Base-by-base conservation (phyloP, 1,140 invertebrate genomes). In the Dendrolimus kikuchii region DNA sequence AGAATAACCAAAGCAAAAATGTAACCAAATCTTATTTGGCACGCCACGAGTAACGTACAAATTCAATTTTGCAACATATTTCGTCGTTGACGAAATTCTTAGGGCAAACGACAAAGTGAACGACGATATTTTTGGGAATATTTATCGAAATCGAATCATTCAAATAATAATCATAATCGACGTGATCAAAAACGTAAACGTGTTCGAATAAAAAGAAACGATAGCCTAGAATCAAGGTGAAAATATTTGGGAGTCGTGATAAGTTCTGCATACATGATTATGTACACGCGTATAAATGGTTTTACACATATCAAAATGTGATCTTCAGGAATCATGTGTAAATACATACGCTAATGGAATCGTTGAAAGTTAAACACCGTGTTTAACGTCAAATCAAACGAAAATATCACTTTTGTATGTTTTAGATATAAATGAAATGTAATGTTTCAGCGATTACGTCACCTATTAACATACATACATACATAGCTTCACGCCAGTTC, bases 301-400 rank as follows among this genome's bases (percentile, higher is more conserved):
- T 23, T 46, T 36, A 5, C 36, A 45, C 36, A 46, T 46, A 36
- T 46, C 45, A 51, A 51, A 45, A 53, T 10, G 46, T 50, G 39
- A 56, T 58, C 57, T 49, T 70, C 71, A 69, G 64, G 64, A 67
- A 74, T 77, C 74, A 74, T 80, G 77, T 68, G 64, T 57, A 59
- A 51, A 57, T 53, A 57, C 40, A 55, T 49, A 5, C 46, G 45
- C 59, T 68, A 71, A 67, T 64, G 48, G 58, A 69, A 62, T 49
- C 57, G 58, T 53, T 68, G 63, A 66, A 65, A 49, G 51, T 57
- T 55, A 42, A 52, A 60, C 58, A 59, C 38, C 36, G 40, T 59
- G 46, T 54, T 55, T 57, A 60, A 57, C 49, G 45, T 57, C 44
- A 57, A 46, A 50, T 50, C 49, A 41, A 41, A 40, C 43, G 23